Evolutionary conservation across 35 echinoderm and acorn worm genomes (phyloP).

Genomic region (Chiridota heheva): DNA sequence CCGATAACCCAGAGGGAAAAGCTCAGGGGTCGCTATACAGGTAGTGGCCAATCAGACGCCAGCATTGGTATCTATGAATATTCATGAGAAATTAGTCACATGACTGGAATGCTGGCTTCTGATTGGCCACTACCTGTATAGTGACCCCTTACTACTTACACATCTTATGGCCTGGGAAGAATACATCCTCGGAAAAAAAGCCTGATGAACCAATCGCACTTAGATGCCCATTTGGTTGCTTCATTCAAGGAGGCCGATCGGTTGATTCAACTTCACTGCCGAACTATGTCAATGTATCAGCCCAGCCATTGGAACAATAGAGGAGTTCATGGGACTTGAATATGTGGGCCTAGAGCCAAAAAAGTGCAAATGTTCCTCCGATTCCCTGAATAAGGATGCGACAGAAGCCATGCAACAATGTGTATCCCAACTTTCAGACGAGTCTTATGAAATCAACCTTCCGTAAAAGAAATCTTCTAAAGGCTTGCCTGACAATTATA

Average conservation of each 20-base stretch:
- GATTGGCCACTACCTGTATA: too few relatives aligned
- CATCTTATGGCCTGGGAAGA: slow-evolving; percentile 36
- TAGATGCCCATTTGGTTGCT: slow-evolving; percentile 73
- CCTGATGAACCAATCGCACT: slow-evolving; percentile 39
- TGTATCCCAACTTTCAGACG: slow-evolving; percentile 51
- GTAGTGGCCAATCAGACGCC: too few relatives aligned
- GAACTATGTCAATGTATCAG: slow-evolving; percentile 78
- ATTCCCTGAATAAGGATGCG: slow-evolving; percentile 33
- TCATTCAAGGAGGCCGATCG: slow-evolving; percentile 50
- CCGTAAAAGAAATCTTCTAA: slow-evolving; percentile 59
- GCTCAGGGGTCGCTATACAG: too few relatives aligned
- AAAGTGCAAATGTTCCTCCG: slow-evolving; percentile 48
- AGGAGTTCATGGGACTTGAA: slow-evolving; percentile 68
- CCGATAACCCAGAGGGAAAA: too few relatives aligned
- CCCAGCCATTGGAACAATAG: slow-evolving; percentile 51
- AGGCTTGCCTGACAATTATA: slow-evolving; percentile 62
- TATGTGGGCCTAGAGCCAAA: slow-evolving; percentile 53
- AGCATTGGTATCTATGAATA: too few relatives aligned
- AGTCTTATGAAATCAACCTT: slow-evolving; percentile 52
- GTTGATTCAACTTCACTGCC: slow-evolving; percentile 20
- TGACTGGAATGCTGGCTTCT: too few relatives aligned
- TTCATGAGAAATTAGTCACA: too few relatives aligned
- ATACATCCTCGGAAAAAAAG: neutral
- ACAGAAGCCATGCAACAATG: slow-evolving; percentile 46
- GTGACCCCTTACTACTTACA: too few relatives aligned